Base-by-base conservation (phyloP, 2,113 vertebrate genomes). In the Morone saxatilis region DNA sequence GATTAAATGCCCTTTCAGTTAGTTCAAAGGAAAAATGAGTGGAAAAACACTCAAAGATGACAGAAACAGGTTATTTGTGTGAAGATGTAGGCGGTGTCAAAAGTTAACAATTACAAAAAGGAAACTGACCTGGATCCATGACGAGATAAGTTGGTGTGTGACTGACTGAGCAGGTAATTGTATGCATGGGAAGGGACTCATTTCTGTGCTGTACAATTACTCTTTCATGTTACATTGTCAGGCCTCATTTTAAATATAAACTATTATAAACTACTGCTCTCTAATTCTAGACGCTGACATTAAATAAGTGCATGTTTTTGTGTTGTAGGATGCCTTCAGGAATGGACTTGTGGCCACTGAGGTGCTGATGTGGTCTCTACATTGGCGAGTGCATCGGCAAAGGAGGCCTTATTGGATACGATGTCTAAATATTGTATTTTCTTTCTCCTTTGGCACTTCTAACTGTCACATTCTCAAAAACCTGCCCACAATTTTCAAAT, bases 321-420 rank as follows among this genome's bases (percentile, higher is more conserved):
- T 67, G 66, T 61, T 59, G n/a, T 19, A 87, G 88, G 88, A 90
- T 47, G 83, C 80, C 9, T 7, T 90, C 2, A 86, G 83, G 60
- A 88, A 83, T 43, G 83, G 79, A 81, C 86, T 83, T 0, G 83
- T 90, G 38, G 6, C 76, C 45, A 90, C 85, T 38, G 86, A 88
- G 54, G 76, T 86, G 54, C 80, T 88, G 47, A 85, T 87, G 85
- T 89, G 88, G 88, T 87, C n/a, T 89, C 75, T 89, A 70, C 78
- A 83, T 87, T 4, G 85, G 88, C 25, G 84, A 87, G 50, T 86
- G 84, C 36, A 86, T 86, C 2, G 81, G 84, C 77, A 89, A 89
- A 79, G 78, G 78, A 53, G 78, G 81, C 22, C 25, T 87, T 17
- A 1, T 89, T 48, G 85, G 85, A 87, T 87, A 87, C 5, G 60